Percentiles rank a stretch among this genome's conserved stretches.
Evolutionary conservation across 2,113 vertebrate genomes (phyloP).

Genomic region (Verasper variegatus): DNA sequence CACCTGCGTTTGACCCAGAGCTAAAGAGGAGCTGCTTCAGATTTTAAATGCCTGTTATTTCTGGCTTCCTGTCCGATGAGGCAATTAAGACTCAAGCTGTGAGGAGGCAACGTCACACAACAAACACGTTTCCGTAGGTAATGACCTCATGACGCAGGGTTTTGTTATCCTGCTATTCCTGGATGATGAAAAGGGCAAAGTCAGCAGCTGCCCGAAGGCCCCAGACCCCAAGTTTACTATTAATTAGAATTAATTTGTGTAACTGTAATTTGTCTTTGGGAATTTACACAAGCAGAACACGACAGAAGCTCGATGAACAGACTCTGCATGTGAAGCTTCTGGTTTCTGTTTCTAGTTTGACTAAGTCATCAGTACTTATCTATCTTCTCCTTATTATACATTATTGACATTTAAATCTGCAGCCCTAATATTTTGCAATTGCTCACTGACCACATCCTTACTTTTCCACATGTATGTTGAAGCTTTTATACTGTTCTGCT

Average conservation of each 20-base stretch:
- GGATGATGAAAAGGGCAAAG: background rate
- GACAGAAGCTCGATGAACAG: background rate
- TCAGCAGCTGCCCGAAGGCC: background rate
- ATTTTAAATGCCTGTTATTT: slow-evolving; percentile 26
- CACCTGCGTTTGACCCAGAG: background rate
- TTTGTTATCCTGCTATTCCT: background rate
- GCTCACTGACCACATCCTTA: too few relatives aligned
- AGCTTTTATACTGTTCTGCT: too few relatives aligned
- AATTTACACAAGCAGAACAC: too few relatives aligned
- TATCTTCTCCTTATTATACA: background rate
- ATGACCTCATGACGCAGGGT: background rate
- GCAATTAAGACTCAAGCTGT: background rate
- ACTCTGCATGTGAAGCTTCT: too few relatives aligned
- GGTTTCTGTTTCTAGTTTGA: too few relatives aligned
- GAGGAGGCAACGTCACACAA: background rate
- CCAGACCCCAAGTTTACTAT: background rate
- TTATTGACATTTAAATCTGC: too few relatives aligned
- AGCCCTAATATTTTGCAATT: too few relatives aligned
- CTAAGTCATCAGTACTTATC: too few relatives aligned
- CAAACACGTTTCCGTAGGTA: background rate
- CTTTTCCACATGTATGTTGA: too few relatives aligned
- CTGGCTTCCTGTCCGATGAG: slow-evolving; percentile 8
- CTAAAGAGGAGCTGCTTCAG: slow-evolving; percentile 16
- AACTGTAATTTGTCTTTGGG: background rate
- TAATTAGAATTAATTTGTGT: background rate